Conservation (phyloP, 2,888 invertebrate species). For the Drosophila hamatofila region DNA sequence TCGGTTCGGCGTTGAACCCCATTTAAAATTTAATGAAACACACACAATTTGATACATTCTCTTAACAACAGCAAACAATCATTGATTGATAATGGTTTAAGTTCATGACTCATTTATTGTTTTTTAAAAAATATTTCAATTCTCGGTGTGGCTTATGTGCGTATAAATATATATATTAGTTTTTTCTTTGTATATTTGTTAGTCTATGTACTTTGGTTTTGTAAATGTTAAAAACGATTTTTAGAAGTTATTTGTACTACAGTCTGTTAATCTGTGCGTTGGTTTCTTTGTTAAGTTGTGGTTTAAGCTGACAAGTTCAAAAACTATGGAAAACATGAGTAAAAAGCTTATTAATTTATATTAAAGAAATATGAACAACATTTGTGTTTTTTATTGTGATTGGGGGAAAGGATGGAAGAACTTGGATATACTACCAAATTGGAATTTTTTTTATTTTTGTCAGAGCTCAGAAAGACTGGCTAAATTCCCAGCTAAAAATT, state of each 20-base stretch:
- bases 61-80: not conserved
- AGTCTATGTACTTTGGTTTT: conserved; percentile 48
- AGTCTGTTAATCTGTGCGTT: conserved; percentile 76
- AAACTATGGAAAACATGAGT: conserved; percentile 67
- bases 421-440: not conserved
- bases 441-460: no score
- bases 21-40: conserved; percentile 17
- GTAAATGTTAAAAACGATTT: conserved; percentile 49
- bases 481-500: no score
- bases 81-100: not conserved
- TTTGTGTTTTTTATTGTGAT: not conserved
- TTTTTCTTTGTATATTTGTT: conserved; percentile 28
- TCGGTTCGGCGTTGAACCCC: conserved; percentile 47
- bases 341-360: conserved; percentile 79
- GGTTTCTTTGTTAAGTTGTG: conserved; percentile 81
- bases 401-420: no score
- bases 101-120: conserved; percentile 19
- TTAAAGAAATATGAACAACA: conserved; percentile 53
- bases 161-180: conserved; percentile 25
- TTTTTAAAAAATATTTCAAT: conserved; percentile 21
- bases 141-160: conserved; percentile 67
- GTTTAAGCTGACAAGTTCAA: conserved; percentile 81
- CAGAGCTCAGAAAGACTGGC: no score
- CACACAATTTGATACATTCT: conserved; percentile 4
- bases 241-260: conserved; percentile 42